phyloP scores from a whole-genome alignment of 2,888 invertebrate species.

The Erebia aethiops region DNA sequence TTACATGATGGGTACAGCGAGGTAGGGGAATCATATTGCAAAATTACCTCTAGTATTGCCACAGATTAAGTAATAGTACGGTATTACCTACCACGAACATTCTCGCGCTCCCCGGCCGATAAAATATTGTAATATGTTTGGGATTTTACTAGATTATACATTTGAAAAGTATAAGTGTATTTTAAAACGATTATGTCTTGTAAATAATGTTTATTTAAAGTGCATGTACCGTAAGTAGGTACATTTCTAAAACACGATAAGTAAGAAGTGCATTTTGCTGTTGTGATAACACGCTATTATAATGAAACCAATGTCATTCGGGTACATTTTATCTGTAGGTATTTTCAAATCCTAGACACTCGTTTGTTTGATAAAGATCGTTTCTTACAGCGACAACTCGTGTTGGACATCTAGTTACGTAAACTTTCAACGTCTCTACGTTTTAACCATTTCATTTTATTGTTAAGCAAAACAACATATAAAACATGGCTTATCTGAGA shows the following conservation, averaged over 20 bases:
- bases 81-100: too few species aligned
- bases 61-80: too few species aligned
- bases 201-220: too few species aligned
- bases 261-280: neutral
- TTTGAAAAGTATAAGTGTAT: too few species aligned
- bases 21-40: too few species aligned
- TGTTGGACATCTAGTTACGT: slow-evolving; percentile 18
- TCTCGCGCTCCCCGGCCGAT: too few species aligned
- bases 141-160: too few species aligned
- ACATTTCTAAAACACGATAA: neutral
- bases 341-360: slow-evolving; percentile 1
- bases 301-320: neutral
- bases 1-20: too few species aligned
- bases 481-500: slow-evolving; percentile 5
- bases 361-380: slow-evolving; percentile 26
- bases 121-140: too few species aligned
- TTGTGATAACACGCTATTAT: neutral
- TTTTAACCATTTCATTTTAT: slow-evolving; percentile 10
- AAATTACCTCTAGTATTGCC: too few species aligned
- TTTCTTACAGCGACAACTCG: slow-evolving; percentile 4
- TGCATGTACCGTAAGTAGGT: too few species aligned
- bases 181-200: too few species aligned
- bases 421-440: slow-evolving; percentile 8
- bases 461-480: slow-evolving; percentile 6
- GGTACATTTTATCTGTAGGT: neutral